These are phyloP conservation scores for Nasonia vitripennis DNA, from an alignment of 1,140 invertebrate species.

Conservation along the genomic window DNA sequence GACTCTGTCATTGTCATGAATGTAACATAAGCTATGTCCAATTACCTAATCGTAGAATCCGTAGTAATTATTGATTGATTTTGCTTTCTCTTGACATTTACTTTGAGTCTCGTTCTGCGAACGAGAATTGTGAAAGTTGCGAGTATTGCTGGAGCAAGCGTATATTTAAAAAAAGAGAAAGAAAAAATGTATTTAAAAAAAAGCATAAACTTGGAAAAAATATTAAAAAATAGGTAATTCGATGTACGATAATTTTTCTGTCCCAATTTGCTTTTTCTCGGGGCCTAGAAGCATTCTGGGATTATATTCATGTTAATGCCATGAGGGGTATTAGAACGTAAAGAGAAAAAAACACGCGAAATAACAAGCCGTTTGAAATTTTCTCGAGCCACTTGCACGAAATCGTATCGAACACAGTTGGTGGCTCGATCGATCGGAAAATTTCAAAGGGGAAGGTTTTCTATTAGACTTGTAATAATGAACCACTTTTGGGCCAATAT, in stretches of 20 bases:
- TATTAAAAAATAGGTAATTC: slow-evolving; percentile 60
- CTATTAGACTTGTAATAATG: slow-evolving; percentile 34
- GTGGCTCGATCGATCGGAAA: slow-evolving; percentile 57
- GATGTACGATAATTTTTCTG: slow-evolving; percentile 59
- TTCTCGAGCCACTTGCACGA: slow-evolving; percentile 46
- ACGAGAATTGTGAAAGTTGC: slow-evolving; percentile 28
- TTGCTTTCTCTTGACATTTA: slow-evolving; percentile 43
- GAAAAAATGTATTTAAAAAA: slow-evolving; percentile 44
- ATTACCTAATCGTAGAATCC: slow-evolving; percentile 60
- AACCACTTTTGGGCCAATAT: slow-evolving; percentile 23
- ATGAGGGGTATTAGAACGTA: slow-evolving; percentile 54
- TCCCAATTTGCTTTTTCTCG: slow-evolving; percentile 64
- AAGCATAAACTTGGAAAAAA: slow-evolving; percentile 33
- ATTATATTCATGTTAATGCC: slow-evolving; percentile 65
- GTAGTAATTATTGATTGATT: slow-evolving; percentile 47
- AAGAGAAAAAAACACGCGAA: slow-evolving; percentile 26
- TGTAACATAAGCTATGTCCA: slow-evolving; percentile 59
- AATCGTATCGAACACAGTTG: slow-evolving; percentile 17
- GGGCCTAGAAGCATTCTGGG: slow-evolving; percentile 66
- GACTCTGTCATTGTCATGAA: slow-evolving; percentile 60
- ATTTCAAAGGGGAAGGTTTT: slow-evolving; percentile 56
- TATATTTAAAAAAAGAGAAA: slow-evolving; percentile 43
- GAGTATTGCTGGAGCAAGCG: slow-evolving; percentile 29
- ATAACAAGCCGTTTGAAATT: slow-evolving; percentile 55
- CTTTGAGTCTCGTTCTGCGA: slow-evolving; percentile 39